Base-by-base conservation (phyloP, 2,797 vertebrate species). In the Nyctibius grandis region DNA sequence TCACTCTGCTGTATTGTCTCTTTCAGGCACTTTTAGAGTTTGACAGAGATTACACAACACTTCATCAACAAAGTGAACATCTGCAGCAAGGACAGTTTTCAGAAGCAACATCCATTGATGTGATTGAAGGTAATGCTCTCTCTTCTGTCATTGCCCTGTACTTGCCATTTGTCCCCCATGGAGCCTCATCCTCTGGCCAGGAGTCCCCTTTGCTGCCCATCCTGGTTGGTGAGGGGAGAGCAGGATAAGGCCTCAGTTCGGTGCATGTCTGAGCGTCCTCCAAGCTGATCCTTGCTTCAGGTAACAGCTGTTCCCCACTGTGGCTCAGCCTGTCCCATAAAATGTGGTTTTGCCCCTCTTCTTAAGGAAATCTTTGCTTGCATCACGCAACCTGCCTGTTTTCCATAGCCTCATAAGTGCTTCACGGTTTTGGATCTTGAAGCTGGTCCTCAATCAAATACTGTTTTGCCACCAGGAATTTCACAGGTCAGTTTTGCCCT, bases 61-160 rank as follows among this genome's bases (percentile, higher is more conserved):
- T 91, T 78, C 34, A 4, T 75, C 89, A 60, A 48, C 10, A 3
- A 36, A 72, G 18, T 60, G 60, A 95, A 36, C 53, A 2, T 53
- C 91, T 75, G 80, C 75, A 84, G 94, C 77, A 89, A 78, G 90
- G 82, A 78, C 73, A 54, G 69, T 45, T 91, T 82, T 70, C 3
- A 60, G 88, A 88, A 89, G 74, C 4, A 4, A n/a, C 77, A 60
- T 33, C 59, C 9, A 2, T 96, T 93, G 90, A 96, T 82, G 97
- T 96, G 93, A 97, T 95, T 97, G 94, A 97, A 97, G 97, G 97
- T 97, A 97, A 82, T 0, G 1, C 9, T 7, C n/a, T 91, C 31
- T 63, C 61, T 84, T 50, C 70, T 85, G 47, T 45, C 57, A 20
- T 6, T 72, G 44, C 65, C 44, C 45, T 61, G 31, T 28, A 10